A percentile compares a stretch with the other conserved stretches of the same genome.
phyloP scores from a whole-genome alignment of 2,113 vertebrate species.

The Eulacestoma nigropectus region DNA sequence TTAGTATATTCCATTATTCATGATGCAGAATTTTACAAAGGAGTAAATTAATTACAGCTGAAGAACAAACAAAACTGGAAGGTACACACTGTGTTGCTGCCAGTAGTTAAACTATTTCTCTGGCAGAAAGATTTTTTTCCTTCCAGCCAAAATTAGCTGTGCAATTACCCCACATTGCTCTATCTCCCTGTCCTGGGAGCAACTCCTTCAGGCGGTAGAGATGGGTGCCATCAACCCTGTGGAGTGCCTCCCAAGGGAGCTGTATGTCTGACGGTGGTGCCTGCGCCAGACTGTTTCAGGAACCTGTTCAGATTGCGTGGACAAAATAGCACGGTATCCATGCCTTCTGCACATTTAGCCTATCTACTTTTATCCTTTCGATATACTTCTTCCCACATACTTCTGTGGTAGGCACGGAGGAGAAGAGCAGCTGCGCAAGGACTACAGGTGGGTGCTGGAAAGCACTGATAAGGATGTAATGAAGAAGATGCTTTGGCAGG shows the following conservation, averaged over 20 bases:
- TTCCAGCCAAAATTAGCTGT: neutral
- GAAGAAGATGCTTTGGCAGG: neutral
- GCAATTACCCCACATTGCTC: neutral
- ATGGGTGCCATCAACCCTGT: neutral
- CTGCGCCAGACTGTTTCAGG: neutral
- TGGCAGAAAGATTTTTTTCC: neutral
- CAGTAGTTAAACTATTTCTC: neutral
- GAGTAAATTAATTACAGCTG: constrained; percentile 5
- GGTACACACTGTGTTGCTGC: neutral
- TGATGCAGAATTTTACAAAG: constrained; percentile 13
- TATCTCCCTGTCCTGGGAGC: neutral
- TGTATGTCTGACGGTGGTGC: neutral
- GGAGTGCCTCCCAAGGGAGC: neutral
- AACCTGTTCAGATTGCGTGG: neutral
- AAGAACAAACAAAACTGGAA: neutral
- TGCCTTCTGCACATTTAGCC: neutral
- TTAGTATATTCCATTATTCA: constrained; percentile 40
- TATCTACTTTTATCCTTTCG: neutral
- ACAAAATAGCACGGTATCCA: neutral
- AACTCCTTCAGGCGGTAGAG: neutral
- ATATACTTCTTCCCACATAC: neutral
- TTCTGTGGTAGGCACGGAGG: neutral
- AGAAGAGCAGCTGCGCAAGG: neutral
- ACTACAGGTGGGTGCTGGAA: neutral
- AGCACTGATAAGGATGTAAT: neutral